Evolutionary conservation across 2,888 invertebrate genomes (phyloP).

Genomic region (Polydrusus pterygomalis): DNA sequence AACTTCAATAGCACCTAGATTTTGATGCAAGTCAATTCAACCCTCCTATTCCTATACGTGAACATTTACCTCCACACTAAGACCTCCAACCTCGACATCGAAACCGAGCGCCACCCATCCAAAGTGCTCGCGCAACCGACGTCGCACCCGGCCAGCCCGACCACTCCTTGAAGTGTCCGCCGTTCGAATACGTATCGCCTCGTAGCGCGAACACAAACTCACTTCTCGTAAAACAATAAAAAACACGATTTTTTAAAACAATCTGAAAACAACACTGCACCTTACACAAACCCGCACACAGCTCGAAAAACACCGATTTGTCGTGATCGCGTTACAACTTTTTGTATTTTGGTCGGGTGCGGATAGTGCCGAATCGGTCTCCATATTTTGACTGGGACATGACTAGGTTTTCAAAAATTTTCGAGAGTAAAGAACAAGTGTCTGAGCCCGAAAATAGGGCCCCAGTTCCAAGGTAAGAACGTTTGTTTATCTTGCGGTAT

Average conservation of each 20-base stretch:
- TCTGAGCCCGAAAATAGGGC: conserved; percentile 46
- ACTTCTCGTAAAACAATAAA: conserved; percentile 15
- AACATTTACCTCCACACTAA: conserved; percentile 30
- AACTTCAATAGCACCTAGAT: too few species aligned
- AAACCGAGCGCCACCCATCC: conserved; percentile 46
- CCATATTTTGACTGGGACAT: conserved; percentile 34
- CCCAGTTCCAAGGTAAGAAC: conserved; percentile 51
- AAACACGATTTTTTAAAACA: conserved; percentile 30
- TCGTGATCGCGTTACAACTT: background rate
- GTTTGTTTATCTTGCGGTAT: background rate
- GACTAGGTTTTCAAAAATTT: conserved; percentile 29
- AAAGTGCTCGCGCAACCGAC: conserved; percentile 50
- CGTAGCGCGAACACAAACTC: conserved; percentile 51
- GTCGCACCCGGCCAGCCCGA: conserved; percentile 53
- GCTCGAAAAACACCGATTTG: background rate
- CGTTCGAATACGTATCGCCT: conserved; percentile 43
- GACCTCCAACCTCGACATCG: conserved; percentile 36
- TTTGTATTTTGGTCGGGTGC: conserved; percentile 2
- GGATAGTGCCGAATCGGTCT: conserved; percentile 26
- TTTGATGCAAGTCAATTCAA: too few species aligned
- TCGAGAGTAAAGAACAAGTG: conserved; percentile 14
- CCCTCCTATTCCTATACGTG: too few species aligned
- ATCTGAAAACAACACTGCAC: background rate
- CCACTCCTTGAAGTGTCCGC: conserved; percentile 53
- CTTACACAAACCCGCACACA: background rate